These are phyloP conservation scores for Lateolabrax maculatus DNA, from an alignment of 2,797 vertebrate species.

Conservation along the genomic window DNA sequence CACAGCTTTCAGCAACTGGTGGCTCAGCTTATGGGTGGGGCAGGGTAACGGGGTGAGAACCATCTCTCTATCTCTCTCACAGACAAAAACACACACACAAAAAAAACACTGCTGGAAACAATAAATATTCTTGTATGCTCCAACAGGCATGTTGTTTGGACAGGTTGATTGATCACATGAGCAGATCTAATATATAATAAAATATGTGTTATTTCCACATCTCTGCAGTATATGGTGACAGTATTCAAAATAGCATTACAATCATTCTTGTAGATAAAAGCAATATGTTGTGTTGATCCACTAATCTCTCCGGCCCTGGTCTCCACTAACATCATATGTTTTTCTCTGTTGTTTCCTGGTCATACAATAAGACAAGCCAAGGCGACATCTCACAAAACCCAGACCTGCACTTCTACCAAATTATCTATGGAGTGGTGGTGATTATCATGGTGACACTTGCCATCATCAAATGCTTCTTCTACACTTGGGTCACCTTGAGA, in stretches of 20 bases:
- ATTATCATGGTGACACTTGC: conserved; percentile 70
- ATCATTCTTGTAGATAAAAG: background rate
- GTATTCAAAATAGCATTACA: background rate
- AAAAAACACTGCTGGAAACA: background rate
- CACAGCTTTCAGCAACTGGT: conserved; percentile 87
- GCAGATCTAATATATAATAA: background rate
- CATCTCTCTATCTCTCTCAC: background rate
- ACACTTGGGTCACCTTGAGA: conserved; percentile 81
- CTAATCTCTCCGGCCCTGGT: background rate
- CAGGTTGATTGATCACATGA: background rate
- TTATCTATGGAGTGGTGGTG: conserved; percentile 76
- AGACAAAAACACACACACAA: background rate
- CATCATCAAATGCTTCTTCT: conserved; percentile 79
- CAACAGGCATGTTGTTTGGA: background rate
- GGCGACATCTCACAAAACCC: conserved; percentile 76
- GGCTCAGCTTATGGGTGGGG: conserved; percentile 87
- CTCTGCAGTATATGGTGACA: background rate
- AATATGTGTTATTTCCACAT: background rate
- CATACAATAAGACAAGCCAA: background rate
- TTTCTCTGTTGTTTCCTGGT: conserved; percentile 16
- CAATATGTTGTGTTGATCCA: background rate
- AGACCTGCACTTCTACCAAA: conserved; percentile 78
- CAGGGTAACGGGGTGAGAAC: conserved; percentile 84
- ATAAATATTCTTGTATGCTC: background rate
- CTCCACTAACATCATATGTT: background rate